These are phyloP conservation scores for Copidosoma aretas DNA, from an alignment of 2,888 invertebrate genomes.

Conservation along the genomic window DNA sequence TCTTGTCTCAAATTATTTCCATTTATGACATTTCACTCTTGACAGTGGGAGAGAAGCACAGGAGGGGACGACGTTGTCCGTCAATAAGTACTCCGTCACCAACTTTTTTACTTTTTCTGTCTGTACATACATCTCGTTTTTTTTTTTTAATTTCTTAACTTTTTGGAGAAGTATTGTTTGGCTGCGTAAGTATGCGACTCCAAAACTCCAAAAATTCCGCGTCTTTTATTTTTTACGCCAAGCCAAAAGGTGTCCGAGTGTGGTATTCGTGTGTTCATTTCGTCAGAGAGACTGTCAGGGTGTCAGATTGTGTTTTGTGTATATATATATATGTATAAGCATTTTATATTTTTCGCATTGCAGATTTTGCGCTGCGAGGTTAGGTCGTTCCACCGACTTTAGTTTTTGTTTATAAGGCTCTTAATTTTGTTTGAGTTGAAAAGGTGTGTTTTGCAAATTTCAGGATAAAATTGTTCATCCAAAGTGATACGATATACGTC, in stretches of 20 bases:
- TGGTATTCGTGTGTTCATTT: not conserved
- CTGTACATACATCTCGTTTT: not conserved
- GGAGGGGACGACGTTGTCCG: too few relatives aligned
- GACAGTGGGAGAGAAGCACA: too few relatives aligned
- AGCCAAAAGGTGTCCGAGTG: not conserved
- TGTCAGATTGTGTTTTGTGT: too few relatives aligned
- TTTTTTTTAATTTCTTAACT: not conserved
- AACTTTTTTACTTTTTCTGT: constrained; percentile 5
- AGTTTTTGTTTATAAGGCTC: constrained; percentile 10
- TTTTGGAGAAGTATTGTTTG: not conserved
- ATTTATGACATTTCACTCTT: constrained; percentile 35
- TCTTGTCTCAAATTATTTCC: constrained; percentile 28
- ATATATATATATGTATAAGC: too few relatives aligned
- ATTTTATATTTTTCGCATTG: not conserved
- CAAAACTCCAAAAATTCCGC: too few relatives aligned
- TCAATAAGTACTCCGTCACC: constrained; percentile 10
- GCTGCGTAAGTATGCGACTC: too few relatives aligned
- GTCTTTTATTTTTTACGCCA: too few relatives aligned
- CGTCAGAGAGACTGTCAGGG: too few relatives aligned
- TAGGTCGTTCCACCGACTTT: constrained; percentile 27
- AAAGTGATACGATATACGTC: too few relatives aligned
- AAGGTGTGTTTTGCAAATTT: too few relatives aligned
- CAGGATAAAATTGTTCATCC: too few relatives aligned
- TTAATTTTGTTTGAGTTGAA: too few relatives aligned
- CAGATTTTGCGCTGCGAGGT: constrained; percentile 17